Evolutionary conservation across 2,113 vertebrate genomes (phyloP), one percentile per base, ranked within the genome.

Genomic region (Atlantisia rogersi): DNA sequence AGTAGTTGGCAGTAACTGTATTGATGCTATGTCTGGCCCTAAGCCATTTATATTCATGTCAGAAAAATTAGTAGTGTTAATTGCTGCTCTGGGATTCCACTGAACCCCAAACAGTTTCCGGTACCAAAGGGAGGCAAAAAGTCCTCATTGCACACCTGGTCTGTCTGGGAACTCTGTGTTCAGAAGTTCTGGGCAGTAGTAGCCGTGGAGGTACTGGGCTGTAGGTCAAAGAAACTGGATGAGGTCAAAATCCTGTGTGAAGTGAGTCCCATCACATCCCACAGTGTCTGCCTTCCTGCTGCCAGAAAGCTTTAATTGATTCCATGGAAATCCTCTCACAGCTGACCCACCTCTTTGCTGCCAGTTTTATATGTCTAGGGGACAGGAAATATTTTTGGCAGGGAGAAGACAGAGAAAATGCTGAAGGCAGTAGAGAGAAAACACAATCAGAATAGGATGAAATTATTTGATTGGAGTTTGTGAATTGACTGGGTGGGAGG

Each of bases 161-260:
- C 82, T 96, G 92, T 91, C 94, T 95, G 95, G 90, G 91, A 96
- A 95, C 86, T 70, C 10, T 3, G 22, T 69, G 83, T 96, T 86
- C 77, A 64, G 25, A 85, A 59, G 58, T 92, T 93, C 90, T 86
- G 88, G 92, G 82, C 75, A 60, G 69, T 31, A 53, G 90, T 50
- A 84, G 65, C 59, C 25, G 7, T 68, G 68, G 59, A 89, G 75
- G 37, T 91, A 80, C 74, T 85, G 74, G 84, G 58, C 74, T 81
- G 74, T 62, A 94, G 88, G 91, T 95, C 67, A 50, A 64, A 76
- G 88, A 85, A 82, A 63, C 67, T 50, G 84, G 60, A 84, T 77
- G 88, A 94, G 86, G 88, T 94, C 80, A 89, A 78, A 94, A n/a
- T 39, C 77, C 60, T 39, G 65, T 93, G 88, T 93, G 93, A 91